Percentiles rank a stretch among this genome's conserved stretches.
These are phyloP conservation scores for Hydrochoerus hydrochaeris DNA, from an alignment of 2,113 vertebrate species.

Conservation along the genomic window DNA sequence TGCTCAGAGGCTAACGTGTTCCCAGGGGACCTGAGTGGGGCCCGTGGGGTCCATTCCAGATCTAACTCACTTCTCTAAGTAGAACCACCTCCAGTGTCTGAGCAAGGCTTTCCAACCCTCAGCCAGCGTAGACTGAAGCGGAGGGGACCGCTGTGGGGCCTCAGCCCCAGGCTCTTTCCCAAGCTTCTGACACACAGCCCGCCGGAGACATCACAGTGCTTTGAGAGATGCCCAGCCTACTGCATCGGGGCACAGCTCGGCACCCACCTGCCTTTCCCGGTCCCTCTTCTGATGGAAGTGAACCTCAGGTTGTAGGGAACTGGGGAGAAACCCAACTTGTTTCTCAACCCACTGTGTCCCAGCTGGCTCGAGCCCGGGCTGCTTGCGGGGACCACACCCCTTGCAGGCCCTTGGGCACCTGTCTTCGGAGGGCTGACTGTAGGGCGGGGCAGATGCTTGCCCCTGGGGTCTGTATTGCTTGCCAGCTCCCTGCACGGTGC, in stretches of 20 bases:
- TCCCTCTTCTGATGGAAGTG: background rate
- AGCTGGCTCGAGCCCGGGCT: background rate
- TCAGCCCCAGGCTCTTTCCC: background rate
- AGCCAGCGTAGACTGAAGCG: accelerated
- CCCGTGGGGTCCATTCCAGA: no score
- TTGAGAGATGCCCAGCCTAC: no score
- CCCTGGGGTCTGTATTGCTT: background rate
- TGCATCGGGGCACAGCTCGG: accelerated
- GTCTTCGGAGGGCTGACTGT: background rate
- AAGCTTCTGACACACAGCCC: no score
- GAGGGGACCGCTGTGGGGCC: background rate
- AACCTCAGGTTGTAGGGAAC: background rate
- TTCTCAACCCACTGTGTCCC: background rate
- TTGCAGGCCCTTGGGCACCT: background rate
- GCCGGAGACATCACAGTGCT: background rate
- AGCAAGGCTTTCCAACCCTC: background rate
- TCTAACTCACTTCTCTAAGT: background rate
- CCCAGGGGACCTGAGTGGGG: background rate
- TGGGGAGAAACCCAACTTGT: background rate
- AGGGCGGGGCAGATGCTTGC: background rate
- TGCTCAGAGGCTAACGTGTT: background rate
- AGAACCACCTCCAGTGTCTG: background rate
- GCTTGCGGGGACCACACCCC: background rate
- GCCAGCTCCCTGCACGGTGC: no score
- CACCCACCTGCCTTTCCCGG: no score